Base-by-base conservation (phyloP, 2,888 invertebrate genomes). In the Machimus atricapillus region DNA sequence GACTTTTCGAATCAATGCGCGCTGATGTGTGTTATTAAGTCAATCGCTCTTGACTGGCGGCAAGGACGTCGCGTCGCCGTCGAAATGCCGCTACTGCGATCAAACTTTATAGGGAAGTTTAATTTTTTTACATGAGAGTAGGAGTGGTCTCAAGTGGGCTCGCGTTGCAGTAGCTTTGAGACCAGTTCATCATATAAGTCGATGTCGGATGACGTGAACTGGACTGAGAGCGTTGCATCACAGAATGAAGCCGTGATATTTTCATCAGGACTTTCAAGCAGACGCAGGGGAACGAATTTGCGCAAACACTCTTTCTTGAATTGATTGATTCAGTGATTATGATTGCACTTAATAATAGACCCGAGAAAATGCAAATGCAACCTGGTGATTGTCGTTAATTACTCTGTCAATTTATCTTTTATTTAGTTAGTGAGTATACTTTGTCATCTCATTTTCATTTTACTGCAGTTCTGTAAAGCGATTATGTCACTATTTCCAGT, bases 1-100 rank as follows among this genome's bases (percentile, higher is more conserved):
- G 88, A 88, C 88, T 88, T 66, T 86, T 86, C 78, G 87, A 78
- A 87, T 88, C 87, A 86, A 52, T 88, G 88, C 86, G 78, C 66
- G 83, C 52, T 87, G 77, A 83, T 82, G 86, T 87, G 85, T 88
- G 87, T 79, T 88, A 88, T 88, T 88, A 86, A 88, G 81, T 85
- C 88, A 82, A 87, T 86, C 83, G 87, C 83, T 87, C 83, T 86
- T 86, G 85, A 85, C 85, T 73, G 85, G 46, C 31, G 31, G 74
- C 85, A 74, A 85, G 85, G 85, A 85, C 74, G 85, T 31, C 46
- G 34, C 74, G 85, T 31, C 46, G 34, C 43, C 46, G 34, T 23
- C 37, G 46, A 83, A 66, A 66, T 14, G 27, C n/a, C 23, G 23
- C 31, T 73, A 34, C 73, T 74, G 74, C 43, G 27, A n/a, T 23